phyloP scores from a whole-genome alignment of 2,797 vertebrate species.

The Muscicapa striata region DNA sequence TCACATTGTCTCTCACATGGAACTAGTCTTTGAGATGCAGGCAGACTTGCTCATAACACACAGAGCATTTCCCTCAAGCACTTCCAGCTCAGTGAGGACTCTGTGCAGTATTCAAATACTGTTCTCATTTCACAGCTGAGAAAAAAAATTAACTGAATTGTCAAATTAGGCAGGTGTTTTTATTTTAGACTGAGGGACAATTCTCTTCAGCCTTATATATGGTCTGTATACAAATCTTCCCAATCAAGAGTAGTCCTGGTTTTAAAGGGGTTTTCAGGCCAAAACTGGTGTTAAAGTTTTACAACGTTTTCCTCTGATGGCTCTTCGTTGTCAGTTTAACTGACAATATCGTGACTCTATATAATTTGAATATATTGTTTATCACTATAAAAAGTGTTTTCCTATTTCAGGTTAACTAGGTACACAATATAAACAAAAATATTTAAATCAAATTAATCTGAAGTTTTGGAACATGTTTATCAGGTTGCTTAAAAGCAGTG shows the following conservation, averaged over 20 bases:
- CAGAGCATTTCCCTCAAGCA: fast-evolving
- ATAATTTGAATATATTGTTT: not conserved
- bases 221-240: not conserved
- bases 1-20: not conserved
- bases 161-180: not conserved
- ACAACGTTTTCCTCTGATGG: not conserved
- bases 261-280: not conserved
- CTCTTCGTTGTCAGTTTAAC: not conserved
- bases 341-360: not conserved
- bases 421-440: not conserved
- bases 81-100: not conserved
- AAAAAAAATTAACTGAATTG: not conserved
- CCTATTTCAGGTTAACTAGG: not conserved
- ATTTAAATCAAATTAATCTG: not conserved
- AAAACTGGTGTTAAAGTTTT: not conserved
- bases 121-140: not conserved
- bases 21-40: not conserved
- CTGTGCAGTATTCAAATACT: not conserved
- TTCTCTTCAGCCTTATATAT: not conserved
- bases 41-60: not conserved
- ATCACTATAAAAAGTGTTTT: not conserved
- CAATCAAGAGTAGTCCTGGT: not conserved
- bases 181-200: not conserved
- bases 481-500: not conserved
- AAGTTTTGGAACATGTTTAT: not conserved